These are phyloP conservation scores for Phrynosoma blainvillii DNA, from an alignment of 2,113 vertebrate genomes.

Conservation along the genomic window DNA sequence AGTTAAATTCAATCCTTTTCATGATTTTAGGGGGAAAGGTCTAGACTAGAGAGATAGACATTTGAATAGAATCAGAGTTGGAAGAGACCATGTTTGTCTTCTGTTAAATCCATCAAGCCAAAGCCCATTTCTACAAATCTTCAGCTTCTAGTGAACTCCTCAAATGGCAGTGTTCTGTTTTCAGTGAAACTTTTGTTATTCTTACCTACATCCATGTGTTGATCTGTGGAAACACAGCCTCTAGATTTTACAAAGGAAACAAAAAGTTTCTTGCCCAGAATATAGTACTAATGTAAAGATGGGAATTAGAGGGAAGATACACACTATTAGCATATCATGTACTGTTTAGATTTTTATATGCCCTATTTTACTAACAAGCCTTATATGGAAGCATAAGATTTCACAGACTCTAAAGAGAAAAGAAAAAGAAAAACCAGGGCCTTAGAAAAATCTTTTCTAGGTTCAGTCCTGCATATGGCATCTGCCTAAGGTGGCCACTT, in stretches of 20 bases:
- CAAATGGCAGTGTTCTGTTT: not conserved
- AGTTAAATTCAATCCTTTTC: not conserved
- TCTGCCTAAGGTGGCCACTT: not conserved
- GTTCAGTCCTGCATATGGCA: not conserved
- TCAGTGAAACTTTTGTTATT: not conserved
- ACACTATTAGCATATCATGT: not conserved
- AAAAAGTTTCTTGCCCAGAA: not conserved
- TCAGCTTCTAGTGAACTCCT: not conserved
- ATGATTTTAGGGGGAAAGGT: not conserved
- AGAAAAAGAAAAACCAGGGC: not conserved
- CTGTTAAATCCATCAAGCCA: not conserved
- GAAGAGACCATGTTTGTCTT: not conserved
- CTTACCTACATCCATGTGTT: not conserved
- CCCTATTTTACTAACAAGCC: not conserved
- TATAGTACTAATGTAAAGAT: not conserved
- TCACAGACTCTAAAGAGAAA: not conserved
- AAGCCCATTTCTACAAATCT: not conserved
- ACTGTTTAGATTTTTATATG: not conserved
- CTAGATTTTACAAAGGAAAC: not conserved
- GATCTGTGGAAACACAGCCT: not conserved
- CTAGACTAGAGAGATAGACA: not conserved
- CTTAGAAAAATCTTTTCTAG: not conserved
- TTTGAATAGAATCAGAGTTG: not conserved
- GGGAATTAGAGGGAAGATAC: not conserved
- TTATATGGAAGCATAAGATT: conserved; percentile 2